Percentiles rank a stretch among this genome's conserved stretches.
These are phyloP conservation scores for Lithodes maja DNA, from an alignment of 2,888 invertebrate species.

Conservation along the genomic window DNA sequence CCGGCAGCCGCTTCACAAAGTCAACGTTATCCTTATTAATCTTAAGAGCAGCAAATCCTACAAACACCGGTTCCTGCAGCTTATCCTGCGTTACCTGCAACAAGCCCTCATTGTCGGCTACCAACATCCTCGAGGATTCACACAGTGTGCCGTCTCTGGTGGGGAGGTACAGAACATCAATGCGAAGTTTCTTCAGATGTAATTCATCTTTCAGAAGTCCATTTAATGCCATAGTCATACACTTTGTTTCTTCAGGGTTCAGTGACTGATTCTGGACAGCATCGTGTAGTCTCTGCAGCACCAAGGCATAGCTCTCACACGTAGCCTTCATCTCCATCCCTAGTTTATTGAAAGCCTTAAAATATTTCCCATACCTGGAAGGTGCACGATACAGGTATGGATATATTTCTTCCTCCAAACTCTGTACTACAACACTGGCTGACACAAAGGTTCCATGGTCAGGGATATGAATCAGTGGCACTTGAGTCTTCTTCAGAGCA, in stretches of 20 bases:
- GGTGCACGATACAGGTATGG: constrained; percentile 46
- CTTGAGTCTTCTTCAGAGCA: neutral
- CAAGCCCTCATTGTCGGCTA: constrained; percentile 36
- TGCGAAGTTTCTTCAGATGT: constrained; percentile 5
- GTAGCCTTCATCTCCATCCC: constrained; percentile 7
- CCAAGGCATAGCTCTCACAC: constrained; percentile 25
- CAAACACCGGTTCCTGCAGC: constrained; percentile 30
- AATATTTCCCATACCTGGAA: constrained; percentile 35
- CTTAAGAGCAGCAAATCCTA: constrained; percentile 4
- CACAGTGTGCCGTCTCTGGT: constrained; percentile 7
- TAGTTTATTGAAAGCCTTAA: constrained; percentile 4
- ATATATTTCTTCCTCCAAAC: constrained; percentile 14
- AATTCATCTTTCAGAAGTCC: neutral
- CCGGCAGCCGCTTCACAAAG: constrained; percentile 30
- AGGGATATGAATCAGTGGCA: constrained; percentile 45
- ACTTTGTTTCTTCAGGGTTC: constrained; percentile 9
- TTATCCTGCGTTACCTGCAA: neutral
- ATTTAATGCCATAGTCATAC: constrained; percentile 15
- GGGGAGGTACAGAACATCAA: constrained; percentile 25
- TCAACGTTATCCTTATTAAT: neutral
- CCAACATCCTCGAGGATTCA: constrained; percentile 38
- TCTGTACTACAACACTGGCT: constrained; percentile 15
- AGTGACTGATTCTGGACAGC: neutral
- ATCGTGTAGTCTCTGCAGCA: constrained; percentile 18
- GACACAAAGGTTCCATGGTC: constrained; percentile 26